Percentiles rank a stretch among this genome's conserved stretches.
These are phyloP conservation scores for Halichoeres trimaculatus DNA, from an alignment of 2,113 vertebrate species.

Conservation along the genomic window DNA sequence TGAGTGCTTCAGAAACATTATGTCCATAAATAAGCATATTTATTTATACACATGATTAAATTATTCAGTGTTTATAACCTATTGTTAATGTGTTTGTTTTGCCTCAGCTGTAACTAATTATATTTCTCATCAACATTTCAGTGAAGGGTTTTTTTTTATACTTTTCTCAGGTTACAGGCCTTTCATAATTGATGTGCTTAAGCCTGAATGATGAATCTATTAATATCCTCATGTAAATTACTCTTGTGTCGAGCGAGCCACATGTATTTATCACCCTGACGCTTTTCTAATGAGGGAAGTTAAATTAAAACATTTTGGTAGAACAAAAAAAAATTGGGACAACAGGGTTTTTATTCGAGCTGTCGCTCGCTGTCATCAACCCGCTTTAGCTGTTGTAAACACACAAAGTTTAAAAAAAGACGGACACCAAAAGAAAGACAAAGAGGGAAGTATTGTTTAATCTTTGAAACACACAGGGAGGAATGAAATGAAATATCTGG, in stretches of 20 bases:
- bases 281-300: conserved; percentile 73
- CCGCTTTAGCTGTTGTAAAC: conserved; percentile 37
- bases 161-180: conserved; percentile 75
- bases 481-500: conserved; percentile 75
- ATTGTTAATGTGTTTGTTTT: conserved; percentile 79
- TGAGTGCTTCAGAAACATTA: conserved; percentile 66
- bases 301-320: conserved; percentile 78
- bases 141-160: conserved; percentile 47
- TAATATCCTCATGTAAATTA: conserved; percentile 80
- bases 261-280: conserved; percentile 76
- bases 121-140: conserved; percentile 79
- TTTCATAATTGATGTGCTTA: conserved; percentile 78
- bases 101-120: conserved; percentile 67
- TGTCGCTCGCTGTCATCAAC: conserved; percentile 36
- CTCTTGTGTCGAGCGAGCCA: conserved; percentile 66
- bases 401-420: conserved; percentile 35
- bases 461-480: conserved; percentile 64
- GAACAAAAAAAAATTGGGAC: conserved; percentile 49
- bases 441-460: conserved; percentile 52
- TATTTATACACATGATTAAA: conserved; percentile 67
- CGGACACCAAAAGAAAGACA: conserved; percentile 31
- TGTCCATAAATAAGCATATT: conserved; percentile 72
- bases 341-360: conserved; percentile 34
- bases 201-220: conserved; percentile 75
- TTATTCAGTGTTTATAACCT: conserved; percentile 66